Conservation (phyloP, 1,140 invertebrate genomes). For the Drosophila auraria region DNA sequence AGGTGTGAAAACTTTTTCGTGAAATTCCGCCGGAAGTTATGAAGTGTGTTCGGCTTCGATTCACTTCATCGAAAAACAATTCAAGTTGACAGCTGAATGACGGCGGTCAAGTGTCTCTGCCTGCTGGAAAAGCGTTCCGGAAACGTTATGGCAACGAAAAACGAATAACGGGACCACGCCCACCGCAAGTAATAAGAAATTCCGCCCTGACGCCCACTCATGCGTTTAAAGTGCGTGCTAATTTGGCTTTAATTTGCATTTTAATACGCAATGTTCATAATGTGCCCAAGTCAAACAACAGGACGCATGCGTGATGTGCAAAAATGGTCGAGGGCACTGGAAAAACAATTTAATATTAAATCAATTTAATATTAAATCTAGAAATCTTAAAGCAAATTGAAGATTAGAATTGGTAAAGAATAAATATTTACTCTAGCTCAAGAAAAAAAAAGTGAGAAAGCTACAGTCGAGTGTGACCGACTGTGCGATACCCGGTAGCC, state of each 20-base stretch:
- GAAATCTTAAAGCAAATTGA: not conserved
- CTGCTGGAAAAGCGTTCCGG: not conserved
- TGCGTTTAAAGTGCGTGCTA: conserved; percentile 58
- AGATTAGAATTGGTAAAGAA: too few relatives aligned
- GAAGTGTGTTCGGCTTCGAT: not conserved
- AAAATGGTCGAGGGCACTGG: not conserved
- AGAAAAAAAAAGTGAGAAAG: too few relatives aligned
- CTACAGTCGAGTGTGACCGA: too few relatives aligned
- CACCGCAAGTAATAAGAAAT: conserved; percentile 8
- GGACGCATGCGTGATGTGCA: conserved; percentile 65
- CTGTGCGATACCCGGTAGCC: too few relatives aligned
- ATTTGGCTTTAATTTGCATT: conserved; percentile 79
- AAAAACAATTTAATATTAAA: not conserved
- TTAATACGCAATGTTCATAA: conserved; percentile 74
- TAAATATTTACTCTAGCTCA: too few relatives aligned
- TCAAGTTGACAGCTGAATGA: conserved; percentile 52
- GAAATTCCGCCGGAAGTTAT: conserved; percentile 8
- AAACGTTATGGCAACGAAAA: not conserved
- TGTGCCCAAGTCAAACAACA: conserved; percentile 38
- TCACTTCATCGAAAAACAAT: conserved; percentile 23
- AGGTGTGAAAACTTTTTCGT: conserved; percentile 18
- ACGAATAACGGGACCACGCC: conserved; percentile 1
- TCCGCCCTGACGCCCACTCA: not conserved
- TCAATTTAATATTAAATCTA: not conserved
- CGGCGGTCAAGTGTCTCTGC: conserved; percentile 57